Conservation (phyloP, 2,888 invertebrate genomes). For the Xestobium rufovillosum region DNA sequence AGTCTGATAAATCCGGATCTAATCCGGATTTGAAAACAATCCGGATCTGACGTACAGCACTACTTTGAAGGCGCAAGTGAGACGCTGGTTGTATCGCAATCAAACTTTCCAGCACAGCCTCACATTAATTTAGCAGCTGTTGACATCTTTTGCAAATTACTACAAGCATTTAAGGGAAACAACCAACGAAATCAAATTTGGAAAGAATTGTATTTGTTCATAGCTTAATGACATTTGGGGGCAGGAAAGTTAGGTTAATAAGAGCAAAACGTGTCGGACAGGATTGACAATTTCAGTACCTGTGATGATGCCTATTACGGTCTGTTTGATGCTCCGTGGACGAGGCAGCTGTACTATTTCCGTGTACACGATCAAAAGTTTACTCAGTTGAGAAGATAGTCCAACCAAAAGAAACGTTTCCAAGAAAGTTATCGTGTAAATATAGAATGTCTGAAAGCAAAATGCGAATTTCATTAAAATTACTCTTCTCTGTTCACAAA, state of each 20-base stretch:
- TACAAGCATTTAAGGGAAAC: no score
- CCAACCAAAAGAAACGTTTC: conserved; percentile 60
- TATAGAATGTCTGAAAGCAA: conserved; percentile 50
- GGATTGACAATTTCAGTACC: conserved; percentile 24
- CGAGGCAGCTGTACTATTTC: conserved; percentile 55
- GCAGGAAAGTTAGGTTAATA: not conserved
- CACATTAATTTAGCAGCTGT: no score
- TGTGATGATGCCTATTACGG: conserved; percentile 61
- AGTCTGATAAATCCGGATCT: no score
- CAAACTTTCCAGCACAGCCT: no score
- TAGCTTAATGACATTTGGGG: not conserved
- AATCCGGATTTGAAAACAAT: no score
- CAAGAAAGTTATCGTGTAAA: conserved; percentile 53
- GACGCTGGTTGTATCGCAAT: no score
- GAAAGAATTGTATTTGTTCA: no score
- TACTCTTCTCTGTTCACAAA: conserved; percentile 1
- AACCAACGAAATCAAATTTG: no score
- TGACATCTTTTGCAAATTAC: no score
- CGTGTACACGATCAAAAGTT: conserved; percentile 61
- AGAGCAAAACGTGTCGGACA: not conserved
- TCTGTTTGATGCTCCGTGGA: conserved; percentile 50
- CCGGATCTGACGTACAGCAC: no score
- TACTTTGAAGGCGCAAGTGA: no score
- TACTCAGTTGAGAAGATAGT: conserved; percentile 64
- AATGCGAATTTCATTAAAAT: conserved; percentile 5